Evolutionary conservation across 2,888 invertebrate genomes (phyloP).

Genomic region (Globia sparganii): DNA sequence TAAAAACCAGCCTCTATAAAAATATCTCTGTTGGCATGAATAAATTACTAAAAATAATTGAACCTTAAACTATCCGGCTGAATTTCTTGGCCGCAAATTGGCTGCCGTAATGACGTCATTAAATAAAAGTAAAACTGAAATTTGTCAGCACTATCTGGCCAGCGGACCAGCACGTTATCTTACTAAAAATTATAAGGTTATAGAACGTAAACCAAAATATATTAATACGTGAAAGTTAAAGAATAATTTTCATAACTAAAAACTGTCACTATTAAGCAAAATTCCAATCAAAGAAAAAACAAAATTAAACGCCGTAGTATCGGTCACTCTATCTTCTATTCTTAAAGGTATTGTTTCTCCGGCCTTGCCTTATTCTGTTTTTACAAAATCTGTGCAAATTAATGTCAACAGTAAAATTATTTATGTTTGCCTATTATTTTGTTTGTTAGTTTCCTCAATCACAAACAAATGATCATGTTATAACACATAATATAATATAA

Average conservation of each 20-base stretch:
- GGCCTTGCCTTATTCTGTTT: neutral
- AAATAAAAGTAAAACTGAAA: constrained; percentile 52
- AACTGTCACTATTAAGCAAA: neutral
- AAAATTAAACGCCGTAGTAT: neutral
- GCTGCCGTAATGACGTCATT: constrained; percentile 42
- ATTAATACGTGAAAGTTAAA: neutral
- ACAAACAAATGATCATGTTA: neutral
- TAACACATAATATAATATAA: too few species aligned
- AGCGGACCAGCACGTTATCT: neutral
- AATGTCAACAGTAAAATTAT: neutral
- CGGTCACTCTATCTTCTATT: neutral
- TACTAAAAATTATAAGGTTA: neutral
- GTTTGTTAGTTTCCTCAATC: neutral
- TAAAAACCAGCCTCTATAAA: neutral
- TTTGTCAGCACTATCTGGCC: constrained; percentile 52
- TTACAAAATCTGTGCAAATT: neutral
- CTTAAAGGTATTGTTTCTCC: neutral
- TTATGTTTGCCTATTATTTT: neutral
- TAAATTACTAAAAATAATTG: constrained; percentile 45
- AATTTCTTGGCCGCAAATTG: constrained; percentile 39
- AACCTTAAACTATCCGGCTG: constrained; percentile 31
- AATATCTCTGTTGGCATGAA: constrained; percentile 6
- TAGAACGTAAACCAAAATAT: neutral
- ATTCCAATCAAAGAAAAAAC: neutral
- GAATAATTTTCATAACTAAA: neutral